Evolutionary conservation across 2,888 invertebrate species (phyloP).

Genomic region (Teinopalpus imperialis): DNA sequence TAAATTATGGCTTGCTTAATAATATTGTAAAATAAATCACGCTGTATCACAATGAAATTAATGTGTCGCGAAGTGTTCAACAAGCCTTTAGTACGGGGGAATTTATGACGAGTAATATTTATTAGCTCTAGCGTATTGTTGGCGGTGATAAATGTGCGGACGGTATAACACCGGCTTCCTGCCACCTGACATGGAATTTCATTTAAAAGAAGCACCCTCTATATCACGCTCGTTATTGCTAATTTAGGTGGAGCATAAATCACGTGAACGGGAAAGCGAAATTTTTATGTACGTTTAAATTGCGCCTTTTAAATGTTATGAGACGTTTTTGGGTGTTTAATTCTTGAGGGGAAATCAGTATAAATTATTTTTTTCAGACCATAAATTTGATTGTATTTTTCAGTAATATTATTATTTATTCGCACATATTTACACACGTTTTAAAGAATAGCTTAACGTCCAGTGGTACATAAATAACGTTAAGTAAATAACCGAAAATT

Average conservation of each 20-base stretch:
- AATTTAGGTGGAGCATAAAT: constrained; percentile 21
- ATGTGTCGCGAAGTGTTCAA: constrained; percentile 22
- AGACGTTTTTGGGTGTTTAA: not conserved
- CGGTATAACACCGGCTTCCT: constrained; percentile 51
- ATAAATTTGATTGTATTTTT: too few species aligned
- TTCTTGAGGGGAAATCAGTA: too few species aligned
- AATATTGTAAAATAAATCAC: constrained; percentile 16
- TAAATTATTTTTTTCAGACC: too few species aligned
- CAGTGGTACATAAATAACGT: too few species aligned
- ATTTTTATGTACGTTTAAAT: constrained; percentile 7
- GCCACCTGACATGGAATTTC: constrained; percentile 73
- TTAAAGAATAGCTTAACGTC: too few species aligned
- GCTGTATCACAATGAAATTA: constrained; percentile 17
- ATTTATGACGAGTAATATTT: constrained; percentile 66
- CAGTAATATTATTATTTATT: too few species aligned
- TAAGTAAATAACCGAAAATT: too few species aligned
- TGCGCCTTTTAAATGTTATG: constrained; percentile 4
- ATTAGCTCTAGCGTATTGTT: constrained; percentile 64
- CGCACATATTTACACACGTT: too few species aligned
- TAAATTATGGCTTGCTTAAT: too few species aligned
- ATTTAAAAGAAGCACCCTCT: constrained; percentile 54
- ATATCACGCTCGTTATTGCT: constrained; percentile 25
- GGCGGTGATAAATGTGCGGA: constrained; percentile 61
- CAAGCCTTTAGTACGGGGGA: constrained; percentile 34
- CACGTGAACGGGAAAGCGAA: constrained; percentile 13